phyloP scores from a whole-genome alignment of 2,888 invertebrate species.

The Scotopteryx bipunctaria region DNA sequence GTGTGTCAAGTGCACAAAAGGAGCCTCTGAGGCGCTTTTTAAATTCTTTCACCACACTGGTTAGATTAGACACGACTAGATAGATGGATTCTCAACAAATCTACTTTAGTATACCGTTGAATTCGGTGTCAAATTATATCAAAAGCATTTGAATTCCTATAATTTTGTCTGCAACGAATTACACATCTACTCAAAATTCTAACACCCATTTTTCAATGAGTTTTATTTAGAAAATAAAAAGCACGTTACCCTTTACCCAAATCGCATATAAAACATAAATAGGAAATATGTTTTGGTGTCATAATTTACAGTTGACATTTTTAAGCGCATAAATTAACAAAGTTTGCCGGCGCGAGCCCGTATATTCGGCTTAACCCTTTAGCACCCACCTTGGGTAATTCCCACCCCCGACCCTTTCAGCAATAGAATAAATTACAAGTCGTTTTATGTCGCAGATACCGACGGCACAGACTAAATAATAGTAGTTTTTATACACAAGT shows the following conservation, averaged over 20 bases:
- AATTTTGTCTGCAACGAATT: too few species aligned
- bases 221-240: conserved; percentile 16
- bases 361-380: conserved; percentile 83
- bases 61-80: too few species aligned
- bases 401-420: conserved; percentile 83
- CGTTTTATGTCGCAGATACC: conserved; percentile 82
- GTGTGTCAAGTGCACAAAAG: too few species aligned
- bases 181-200: too few species aligned
- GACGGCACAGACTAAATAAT: conserved; percentile 28
- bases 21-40: too few species aligned
- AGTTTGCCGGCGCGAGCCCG: conserved; percentile 80
- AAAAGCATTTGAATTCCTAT: too few species aligned
- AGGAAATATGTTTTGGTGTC: conserved; percentile 81
- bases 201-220: neutral
- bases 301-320: conserved; percentile 83
- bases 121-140: too few species aligned
- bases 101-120: too few species aligned
- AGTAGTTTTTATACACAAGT: neutral
- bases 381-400: conserved; percentile 84
- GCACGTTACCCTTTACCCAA: conserved; percentile 39
- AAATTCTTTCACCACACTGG: too few species aligned
- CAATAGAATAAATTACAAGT: conserved; percentile 84
- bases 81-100: too few species aligned
- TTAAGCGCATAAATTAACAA: conserved; percentile 84
- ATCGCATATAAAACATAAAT: conserved; percentile 66